Evolutionary conservation across 2,113 vertebrate genomes (phyloP), one percentile per base, ranked within the genome.

Genomic region (Labeo rohita): DNA sequence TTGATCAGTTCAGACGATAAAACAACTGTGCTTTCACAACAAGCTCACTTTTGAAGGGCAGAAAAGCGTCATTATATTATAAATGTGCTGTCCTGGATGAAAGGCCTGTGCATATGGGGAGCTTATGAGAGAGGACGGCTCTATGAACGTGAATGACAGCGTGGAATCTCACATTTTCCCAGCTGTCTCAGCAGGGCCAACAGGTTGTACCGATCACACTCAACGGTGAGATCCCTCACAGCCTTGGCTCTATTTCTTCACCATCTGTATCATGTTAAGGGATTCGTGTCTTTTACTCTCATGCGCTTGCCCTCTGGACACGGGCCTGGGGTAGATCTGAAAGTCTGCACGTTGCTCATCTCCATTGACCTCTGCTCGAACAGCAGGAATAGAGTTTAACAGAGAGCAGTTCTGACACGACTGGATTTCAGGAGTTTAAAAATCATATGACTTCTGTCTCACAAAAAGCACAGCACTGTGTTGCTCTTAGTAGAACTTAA

Each of bases 221-320:
- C 84, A 15, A 18, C 34, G 68, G 74, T 54, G 75, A 87, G 83
- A 87, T 88, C 83, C 84, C 81, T 90, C 83, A 85, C 80, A 78
- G 56, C 43, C 45, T 68, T 86, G 81, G 59, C 85, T 66, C 49
- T 23, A 34, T 74, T 65, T 28, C 56, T 83, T 65, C 83, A 76
- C 79, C 89, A 90, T 86, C 89, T 90, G 87, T 65, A 80, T 86
- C 36, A 61, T 52, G 80, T 88, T 90, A 88, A 75, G 36, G 54
- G 59, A 87, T 87, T 52, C 21, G 65, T 85, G 85, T 75, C 85
- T 84, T 28, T 83, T 83, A 79, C 61, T 80, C 83, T 39, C 63
- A 45, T 70, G 54, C 66, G 81, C 49, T 39, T 39, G 47, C 68
- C 39, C 86, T 78, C 85, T 85, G 65, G 79, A 75, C 73, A 80